Evolutionary conservation across 2,888 invertebrate genomes (phyloP), one percentile per base, ranked within the genome.

Genomic region (Merodon equestris): DNA sequence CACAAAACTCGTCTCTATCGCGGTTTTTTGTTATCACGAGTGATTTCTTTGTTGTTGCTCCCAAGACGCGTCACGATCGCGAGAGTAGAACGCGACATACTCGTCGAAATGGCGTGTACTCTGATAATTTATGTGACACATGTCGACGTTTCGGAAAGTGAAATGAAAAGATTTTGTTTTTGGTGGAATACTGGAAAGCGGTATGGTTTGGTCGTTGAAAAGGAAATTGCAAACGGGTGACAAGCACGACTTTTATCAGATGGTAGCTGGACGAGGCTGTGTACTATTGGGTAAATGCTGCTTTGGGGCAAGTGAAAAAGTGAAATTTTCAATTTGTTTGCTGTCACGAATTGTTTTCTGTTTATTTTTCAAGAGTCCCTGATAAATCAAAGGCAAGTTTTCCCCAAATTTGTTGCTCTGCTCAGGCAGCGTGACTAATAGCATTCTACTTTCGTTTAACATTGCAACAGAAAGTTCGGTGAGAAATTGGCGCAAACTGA

Each of bases 71-170:
- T 57, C 74, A 74, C 68, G 74, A 74, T 61, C 56, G 54, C 19
- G 15, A 42, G 51, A 40, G 15, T 34, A 51, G 15, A 19, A 15
- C 36, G 27, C n/a, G 42, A 5, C 50, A 42, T 27, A 27, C 27
- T 27, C 27, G 27, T 27, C 27, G 40, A 47, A 19, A 44, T 60
- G 48, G 15, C 14, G 38, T 44, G 54, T 13, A 54, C 36, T 54
- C 27, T 38, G 64, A 70, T 44, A 58, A 64, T 64, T 60, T 76
- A 76, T 76, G 58, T 70, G 64, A 60, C 70, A 70, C 42, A 64
- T 75, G 53, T 60, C 57, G 68, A 68, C 51, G 51, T 51, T 53
- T 57, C 12, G 19, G 63, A 75, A 75, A 75, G 75, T 75, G 70
- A 75, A 75, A 73, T 53, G 47, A 47, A 51, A 68, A 63, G 9